A percentile compares a stretch with the other conserved stretches of the same genome.
These are phyloP conservation scores for Lochmaea capreae DNA, from an alignment of 2,888 invertebrate species.

Conservation along the genomic window DNA sequence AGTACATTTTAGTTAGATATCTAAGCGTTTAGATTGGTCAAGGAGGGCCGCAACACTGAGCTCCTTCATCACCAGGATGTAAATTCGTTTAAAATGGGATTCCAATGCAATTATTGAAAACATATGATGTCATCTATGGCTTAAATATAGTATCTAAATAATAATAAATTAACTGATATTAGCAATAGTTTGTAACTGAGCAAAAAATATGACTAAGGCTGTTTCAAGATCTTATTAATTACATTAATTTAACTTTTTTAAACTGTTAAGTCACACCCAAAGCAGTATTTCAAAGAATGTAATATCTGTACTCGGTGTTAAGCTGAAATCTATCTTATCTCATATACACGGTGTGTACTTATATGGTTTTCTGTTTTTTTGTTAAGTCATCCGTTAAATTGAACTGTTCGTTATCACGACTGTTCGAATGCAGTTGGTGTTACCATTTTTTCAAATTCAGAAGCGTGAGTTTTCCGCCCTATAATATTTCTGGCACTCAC, in stretches of 20 bases:
- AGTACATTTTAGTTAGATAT: no score
- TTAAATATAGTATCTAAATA: neutral
- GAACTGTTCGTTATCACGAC: neutral
- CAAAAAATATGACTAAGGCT: neutral
- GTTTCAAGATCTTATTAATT: neutral
- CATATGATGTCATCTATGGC: neutral
- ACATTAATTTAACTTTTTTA: slow-evolving; percentile 1
- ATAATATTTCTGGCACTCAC: neutral
- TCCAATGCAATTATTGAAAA: neutral
- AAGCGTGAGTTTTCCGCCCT: neutral
- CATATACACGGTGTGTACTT: neutral
- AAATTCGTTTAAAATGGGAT: neutral
- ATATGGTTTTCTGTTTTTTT: neutral
- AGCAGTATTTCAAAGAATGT: slow-evolving; percentile 1
- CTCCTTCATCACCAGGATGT: no score
- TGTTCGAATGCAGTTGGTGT: neutral
- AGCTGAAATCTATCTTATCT: slow-evolving; percentile 7
- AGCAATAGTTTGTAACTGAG: neutral
- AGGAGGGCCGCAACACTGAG: no score
- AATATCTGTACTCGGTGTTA: neutral
- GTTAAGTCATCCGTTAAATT: slow-evolving; percentile 11
- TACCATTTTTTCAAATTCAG: neutral
- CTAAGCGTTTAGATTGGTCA: no score
- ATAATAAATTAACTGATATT: neutral
- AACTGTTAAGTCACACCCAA: slow-evolving; percentile 13